Conservation (phyloP, 2,888 invertebrate genomes). For the Andrena chrysosceles region DNA sequence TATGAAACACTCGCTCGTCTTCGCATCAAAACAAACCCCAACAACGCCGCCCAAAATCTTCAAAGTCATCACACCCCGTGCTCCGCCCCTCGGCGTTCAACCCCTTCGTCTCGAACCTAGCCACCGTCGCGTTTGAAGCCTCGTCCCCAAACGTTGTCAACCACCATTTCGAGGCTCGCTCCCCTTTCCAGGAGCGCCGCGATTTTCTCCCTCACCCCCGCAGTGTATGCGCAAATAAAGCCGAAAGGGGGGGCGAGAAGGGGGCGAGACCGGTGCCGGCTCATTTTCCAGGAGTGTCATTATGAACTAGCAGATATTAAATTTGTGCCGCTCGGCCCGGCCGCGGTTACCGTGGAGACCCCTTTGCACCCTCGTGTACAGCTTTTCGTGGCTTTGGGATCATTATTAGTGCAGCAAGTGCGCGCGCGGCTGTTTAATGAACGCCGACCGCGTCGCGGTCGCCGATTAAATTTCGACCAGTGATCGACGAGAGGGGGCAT, state of each 20-base stretch:
- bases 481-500: constrained; percentile 59
- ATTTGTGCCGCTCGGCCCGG: constrained; percentile 74
- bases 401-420: constrained; percentile 73
- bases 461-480: constrained; percentile 71
- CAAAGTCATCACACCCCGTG: too few relatives aligned
- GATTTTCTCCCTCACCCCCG: constrained; percentile 25
- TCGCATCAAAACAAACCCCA: too few relatives aligned
- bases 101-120: neutral
- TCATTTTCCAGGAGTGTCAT: constrained; percentile 76
- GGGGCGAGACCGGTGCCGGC: constrained; percentile 46
- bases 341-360: constrained; percentile 77
- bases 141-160: neutral
- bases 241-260: constrained; percentile 1
- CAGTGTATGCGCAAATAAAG: constrained; percentile 56
- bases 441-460: constrained; percentile 60
- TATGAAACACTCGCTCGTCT: too few relatives aligned
- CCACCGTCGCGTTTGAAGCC: constrained; percentile 19
- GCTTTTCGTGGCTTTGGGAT: constrained; percentile 72
- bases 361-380: constrained; percentile 62
- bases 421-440: constrained; percentile 68
- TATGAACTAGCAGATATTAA: constrained; percentile 75
- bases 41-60: too few relatives aligned
- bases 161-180: neutral
- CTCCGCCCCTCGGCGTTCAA: constrained; percentile 23
- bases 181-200: neutral